Percentiles rank a stretch among this genome's conserved stretches.
These are phyloP conservation scores for Rissa tridactyla DNA, from an alignment of 2,113 vertebrate genomes.

Conservation along the genomic window DNA sequence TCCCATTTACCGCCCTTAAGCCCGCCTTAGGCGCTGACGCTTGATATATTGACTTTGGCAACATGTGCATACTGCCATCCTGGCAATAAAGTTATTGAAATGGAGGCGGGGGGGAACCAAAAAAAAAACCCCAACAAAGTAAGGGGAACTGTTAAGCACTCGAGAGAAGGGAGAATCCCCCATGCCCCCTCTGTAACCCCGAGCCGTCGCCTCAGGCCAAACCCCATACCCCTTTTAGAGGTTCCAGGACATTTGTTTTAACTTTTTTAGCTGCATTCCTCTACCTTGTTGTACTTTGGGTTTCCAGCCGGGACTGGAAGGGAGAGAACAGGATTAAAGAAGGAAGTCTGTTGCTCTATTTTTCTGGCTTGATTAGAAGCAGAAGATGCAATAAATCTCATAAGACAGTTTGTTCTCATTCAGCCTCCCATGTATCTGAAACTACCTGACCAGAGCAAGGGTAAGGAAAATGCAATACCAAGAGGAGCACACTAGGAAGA, in stretches of 20 bases:
- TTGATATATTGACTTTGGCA: slow-evolving; percentile 53
- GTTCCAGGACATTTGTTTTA: slow-evolving; percentile 26
- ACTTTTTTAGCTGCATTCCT: slow-evolving; percentile 28
- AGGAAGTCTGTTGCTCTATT: slow-evolving; percentile 22
- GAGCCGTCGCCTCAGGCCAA: background rate
- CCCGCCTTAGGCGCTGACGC: background rate
- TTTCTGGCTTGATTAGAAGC: slow-evolving; percentile 53
- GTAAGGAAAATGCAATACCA: background rate
- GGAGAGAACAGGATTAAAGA: slow-evolving; percentile 16
- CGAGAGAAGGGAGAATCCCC: background rate
- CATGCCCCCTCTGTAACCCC: background rate
- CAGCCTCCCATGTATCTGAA: background rate
- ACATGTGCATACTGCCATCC: background rate
- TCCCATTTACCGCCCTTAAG: slow-evolving; percentile 1
- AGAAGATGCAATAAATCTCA: slow-evolving; percentile 55
- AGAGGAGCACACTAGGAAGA: background rate
- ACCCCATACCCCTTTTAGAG: background rate
- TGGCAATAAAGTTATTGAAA: background rate
- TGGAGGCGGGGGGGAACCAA: background rate
- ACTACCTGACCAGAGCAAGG: background rate
- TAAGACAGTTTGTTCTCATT: slow-evolving; percentile 19
- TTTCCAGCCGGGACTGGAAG: slow-evolving; percentile 24
- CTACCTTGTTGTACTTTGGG: slow-evolving; percentile 34
- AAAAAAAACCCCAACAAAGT: background rate
- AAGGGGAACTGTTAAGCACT: background rate